Percentiles rank a stretch among this genome's conserved stretches.
Evolutionary conservation across 2,888 invertebrate species (phyloP).

Genomic region (Lypha dubia): DNA sequence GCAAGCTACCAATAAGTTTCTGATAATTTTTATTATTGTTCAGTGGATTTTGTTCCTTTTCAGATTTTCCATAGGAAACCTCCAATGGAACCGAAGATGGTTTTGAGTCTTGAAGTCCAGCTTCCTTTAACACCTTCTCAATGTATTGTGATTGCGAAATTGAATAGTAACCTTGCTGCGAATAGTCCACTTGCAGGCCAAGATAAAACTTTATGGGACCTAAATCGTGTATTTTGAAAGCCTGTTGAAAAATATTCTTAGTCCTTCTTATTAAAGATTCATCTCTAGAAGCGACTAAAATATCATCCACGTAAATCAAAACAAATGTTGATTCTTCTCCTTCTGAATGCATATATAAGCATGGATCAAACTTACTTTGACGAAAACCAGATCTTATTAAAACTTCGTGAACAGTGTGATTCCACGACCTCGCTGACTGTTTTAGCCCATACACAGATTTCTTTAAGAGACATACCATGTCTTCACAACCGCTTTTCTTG

Average conservation of each 20-base stretch:
- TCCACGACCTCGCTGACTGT: no score
- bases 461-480: no score
- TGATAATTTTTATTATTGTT: constrained; percentile 8
- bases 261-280: background rate
- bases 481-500: no score
- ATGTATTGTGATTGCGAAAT: no score
- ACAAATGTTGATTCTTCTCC: constrained; percentile 19
- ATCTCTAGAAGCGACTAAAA: constrained; percentile 7
- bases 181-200: no score
- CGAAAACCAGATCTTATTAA: background rate
- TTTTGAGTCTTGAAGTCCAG: constrained; percentile 14
- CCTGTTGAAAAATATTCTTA: constrained; percentile 29
- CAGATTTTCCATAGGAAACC: constrained; percentile 24
- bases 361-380: constrained; percentile 28
- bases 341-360: constrained; percentile 28
- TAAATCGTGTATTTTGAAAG: constrained; percentile 16
- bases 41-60: background rate
- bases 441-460: no score
- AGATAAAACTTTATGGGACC: background rate
- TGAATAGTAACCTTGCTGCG: no score
- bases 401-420: background rate
- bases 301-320: constrained; percentile 33
- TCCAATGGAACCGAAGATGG: constrained; percentile 1
- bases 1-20: constrained; percentile 5
- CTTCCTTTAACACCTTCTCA: background rate